Conservation (phyloP, 2,113 vertebrate species). For the Tursiops truncatus region DNA sequence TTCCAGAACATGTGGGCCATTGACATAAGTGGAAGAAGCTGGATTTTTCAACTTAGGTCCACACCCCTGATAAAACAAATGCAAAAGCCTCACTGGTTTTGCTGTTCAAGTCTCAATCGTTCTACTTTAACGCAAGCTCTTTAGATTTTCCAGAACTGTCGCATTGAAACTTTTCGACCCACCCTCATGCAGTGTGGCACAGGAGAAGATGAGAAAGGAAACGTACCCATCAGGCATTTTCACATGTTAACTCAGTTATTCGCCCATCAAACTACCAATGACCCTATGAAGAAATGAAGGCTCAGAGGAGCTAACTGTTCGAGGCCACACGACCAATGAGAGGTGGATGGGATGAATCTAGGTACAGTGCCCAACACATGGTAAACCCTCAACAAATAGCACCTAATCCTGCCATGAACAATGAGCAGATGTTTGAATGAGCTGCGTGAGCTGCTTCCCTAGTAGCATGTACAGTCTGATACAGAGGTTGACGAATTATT, state of each 20-base stretch:
- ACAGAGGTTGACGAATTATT: background rate
- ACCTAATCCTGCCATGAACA: background rate
- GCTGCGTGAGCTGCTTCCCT: background rate
- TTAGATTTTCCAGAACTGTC: background rate
- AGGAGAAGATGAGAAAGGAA: background rate
- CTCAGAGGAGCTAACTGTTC: background rate
- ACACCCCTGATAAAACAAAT: background rate
- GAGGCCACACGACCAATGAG: background rate
- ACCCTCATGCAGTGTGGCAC: background rate
- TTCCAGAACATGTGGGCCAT: background rate
- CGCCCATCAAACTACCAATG: background rate
- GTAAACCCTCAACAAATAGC: background rate
- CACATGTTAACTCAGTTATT: background rate
- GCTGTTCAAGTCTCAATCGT: background rate
- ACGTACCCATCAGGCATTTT: background rate
- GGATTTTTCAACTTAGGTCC: background rate
- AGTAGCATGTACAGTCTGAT: no score
- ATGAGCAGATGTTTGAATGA: background rate
- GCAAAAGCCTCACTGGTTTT: background rate
- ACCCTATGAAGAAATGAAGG: background rate
- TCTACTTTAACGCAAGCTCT: background rate
- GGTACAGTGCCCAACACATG: no score
- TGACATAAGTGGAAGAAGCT: background rate
- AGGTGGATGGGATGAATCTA: background rate
- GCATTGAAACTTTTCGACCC: background rate